Evolutionary conservation across 2,888 invertebrate species (phyloP), one percentile per base, ranked within the genome.

Genomic region (Athalia cordata): DNA sequence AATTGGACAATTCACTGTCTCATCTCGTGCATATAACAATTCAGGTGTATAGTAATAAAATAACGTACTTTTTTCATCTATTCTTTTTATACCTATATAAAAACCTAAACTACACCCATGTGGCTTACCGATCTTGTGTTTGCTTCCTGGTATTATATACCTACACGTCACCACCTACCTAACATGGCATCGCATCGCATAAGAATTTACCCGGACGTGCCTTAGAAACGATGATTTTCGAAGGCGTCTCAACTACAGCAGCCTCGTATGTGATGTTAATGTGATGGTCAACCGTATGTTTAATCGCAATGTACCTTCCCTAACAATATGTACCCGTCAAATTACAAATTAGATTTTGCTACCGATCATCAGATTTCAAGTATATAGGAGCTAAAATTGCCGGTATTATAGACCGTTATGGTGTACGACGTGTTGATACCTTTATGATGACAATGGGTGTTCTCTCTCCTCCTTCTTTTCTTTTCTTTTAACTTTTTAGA

Each of bases 241-340:
- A 29, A 29, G 29, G 29, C 29, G 29, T 29, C 29, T 29, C 29
- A 29, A 29, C 29, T 29, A 2, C 2, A 29, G 29, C 2, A 29
- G 29, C 2, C 29, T 29, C 29, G 29, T 29, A 29, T 29, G 29
- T 29, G 29, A 29, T 29, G 29, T 29, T 1, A 29, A 29, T 29
- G 29, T 8, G 11, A 66, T 49, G 13, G 49, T 64, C 15, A 13
- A 13, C 15, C 13, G n/a, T 13, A 66, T 66, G 47, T 65, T 65
- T 65, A 13, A 47, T 13, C 65, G 65, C 4, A 13, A 8, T 43
- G 52, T 68, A 52, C 50, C 52, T 52, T 0, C 65, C 52, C 55
- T 68, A 29, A 68, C 68, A 68, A 68, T 55, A 29, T 29, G 29
- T 29, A 68, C 68, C 68, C 55, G 68, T 68, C 68, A 68, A 68